Base-by-base conservation (phyloP, 2,113 vertebrate genomes). In the Acanthochromis polyacanthus region DNA sequence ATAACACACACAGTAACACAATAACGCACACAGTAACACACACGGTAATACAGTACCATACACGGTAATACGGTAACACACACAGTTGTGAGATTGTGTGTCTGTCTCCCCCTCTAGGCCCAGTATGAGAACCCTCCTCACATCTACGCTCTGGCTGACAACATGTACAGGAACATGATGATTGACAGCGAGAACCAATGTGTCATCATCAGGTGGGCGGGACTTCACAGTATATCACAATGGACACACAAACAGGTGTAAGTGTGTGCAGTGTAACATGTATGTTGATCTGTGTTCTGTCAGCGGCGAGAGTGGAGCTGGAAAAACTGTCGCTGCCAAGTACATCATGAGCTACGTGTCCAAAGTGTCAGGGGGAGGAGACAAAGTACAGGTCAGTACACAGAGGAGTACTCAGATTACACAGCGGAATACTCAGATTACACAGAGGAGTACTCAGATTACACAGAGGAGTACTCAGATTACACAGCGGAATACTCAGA, bases 81-180 rank as follows among this genome's bases (percentile, higher is more conserved):
- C 32, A 36, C 9, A 9, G 32, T 36, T 9, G 32, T 36, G 32
- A 10, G 32, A 36, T 36, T 36, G 32, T 43, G 40, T 43, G 40
- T 14, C 40, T 14, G 22, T 51, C 1, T n/a, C 2, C 65, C 14
- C 19, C 40, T 6, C 5, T 84, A 95, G 95, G 95, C 95, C 3
- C 95, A 96, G 82, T 96, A 96, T 53, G 95, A 96, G 82, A 96
- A 96, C 79, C 95, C 95, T 0, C 95, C 95, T 0, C 95, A 96
- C 84, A 94, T 96, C 84, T 96, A 96, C 1, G 95, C 95, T 0
- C 89, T 96, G 89, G 95, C 95, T 4, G 95, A 96, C 68, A 93
- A 90, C 86, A 88, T 96, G 93, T 96, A 96, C 90, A 92, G 95
- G 16, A 96, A 96, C 91, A 96, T 96, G 95, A 93, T 96, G 94